Evolutionary conservation across 2,888 invertebrate species (phyloP).

Genomic region (Chloromyia formosa): DNA sequence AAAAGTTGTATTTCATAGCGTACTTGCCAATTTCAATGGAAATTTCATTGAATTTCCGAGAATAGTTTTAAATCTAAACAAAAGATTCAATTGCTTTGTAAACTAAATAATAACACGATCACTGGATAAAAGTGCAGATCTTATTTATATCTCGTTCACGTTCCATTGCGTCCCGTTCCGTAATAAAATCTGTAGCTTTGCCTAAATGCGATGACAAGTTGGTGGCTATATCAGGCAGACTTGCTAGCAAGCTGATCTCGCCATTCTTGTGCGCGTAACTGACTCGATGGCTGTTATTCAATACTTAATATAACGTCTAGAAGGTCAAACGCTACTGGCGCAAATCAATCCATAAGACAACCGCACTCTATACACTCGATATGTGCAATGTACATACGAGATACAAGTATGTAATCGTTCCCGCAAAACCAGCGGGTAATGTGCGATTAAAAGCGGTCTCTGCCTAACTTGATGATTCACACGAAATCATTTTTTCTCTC

Average conservation of each 20-base stretch:
- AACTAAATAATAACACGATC: not conserved
- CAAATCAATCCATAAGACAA: not conserved
- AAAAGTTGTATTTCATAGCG: too few species aligned
- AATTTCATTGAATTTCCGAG: too few species aligned
- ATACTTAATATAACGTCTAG: conserved; percentile 8
- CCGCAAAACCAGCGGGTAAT: too few species aligned
- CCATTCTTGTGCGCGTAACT: too few species aligned
- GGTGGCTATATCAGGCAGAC: not conserved
- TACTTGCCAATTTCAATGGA: too few species aligned
- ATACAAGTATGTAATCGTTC: too few species aligned
- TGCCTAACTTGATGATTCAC: too few species aligned
- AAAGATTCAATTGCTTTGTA: not conserved
- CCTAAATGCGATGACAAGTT: not conserved
- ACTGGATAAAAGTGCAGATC: not conserved
- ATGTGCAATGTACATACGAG: not conserved
- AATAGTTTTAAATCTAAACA: too few species aligned
- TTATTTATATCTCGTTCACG: not conserved
- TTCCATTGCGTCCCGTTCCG: not conserved
- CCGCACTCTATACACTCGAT: not conserved
- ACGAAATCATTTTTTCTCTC: too few species aligned
- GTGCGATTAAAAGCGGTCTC: too few species aligned
- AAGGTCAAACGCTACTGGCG: conserved; percentile 11
- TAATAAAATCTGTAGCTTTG: not conserved
- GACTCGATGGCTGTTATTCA: conserved; percentile 11
- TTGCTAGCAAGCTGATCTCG: not conserved